These are phyloP conservation scores for Drosophila kikkawai DNA, from an alignment of 1,140 invertebrate genomes.

Conservation along the genomic window DNA sequence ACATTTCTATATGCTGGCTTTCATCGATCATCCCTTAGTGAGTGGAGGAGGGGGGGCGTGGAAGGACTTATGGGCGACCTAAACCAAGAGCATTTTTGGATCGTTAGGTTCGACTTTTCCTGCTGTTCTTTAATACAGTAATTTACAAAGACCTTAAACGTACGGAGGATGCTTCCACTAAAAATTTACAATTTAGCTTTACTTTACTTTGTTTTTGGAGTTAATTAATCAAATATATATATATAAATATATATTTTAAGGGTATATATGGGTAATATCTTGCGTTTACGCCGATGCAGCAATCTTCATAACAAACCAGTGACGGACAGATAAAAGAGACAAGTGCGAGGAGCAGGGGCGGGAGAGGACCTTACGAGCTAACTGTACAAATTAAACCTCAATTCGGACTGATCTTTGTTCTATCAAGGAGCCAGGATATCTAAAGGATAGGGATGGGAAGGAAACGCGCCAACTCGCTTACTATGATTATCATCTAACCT, in stretches of 20 bases:
- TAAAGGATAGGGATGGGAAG: not conserved
- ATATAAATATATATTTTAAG: constrained; percentile 31
- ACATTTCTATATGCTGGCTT: constrained; percentile 53
- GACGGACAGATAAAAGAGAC: constrained; percentile 20
- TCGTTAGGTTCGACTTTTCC: constrained; percentile 33
- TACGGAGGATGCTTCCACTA: constrained; percentile 35
- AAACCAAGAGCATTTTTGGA: constrained; percentile 69
- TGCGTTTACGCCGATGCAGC: constrained; percentile 31
- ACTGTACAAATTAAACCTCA: constrained; percentile 64
- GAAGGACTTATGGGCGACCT: constrained; percentile 53
- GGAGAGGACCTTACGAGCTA: constrained; percentile 56
- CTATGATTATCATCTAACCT: constrained; percentile 92
- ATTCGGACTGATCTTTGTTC: not conserved
- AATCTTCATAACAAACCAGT: constrained; percentile 58
- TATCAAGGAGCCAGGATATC: constrained; percentile 2
- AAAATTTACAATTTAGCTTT: constrained; percentile 52
- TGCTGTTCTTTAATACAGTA: constrained; percentile 68
- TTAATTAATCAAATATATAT: constrained; percentile 34
- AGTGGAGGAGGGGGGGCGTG: constrained; percentile 45
- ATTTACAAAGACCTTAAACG: constrained; percentile 63
- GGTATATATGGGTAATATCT: constrained; percentile 64
- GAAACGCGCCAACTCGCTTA: constrained; percentile 27
- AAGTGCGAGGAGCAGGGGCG: not conserved
- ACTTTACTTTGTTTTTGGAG: constrained; percentile 8
- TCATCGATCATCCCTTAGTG: constrained; percentile 36